Base-by-base conservation (phyloP, 2,797 vertebrate genomes). In the Oreochromis mossambicus region DNA sequence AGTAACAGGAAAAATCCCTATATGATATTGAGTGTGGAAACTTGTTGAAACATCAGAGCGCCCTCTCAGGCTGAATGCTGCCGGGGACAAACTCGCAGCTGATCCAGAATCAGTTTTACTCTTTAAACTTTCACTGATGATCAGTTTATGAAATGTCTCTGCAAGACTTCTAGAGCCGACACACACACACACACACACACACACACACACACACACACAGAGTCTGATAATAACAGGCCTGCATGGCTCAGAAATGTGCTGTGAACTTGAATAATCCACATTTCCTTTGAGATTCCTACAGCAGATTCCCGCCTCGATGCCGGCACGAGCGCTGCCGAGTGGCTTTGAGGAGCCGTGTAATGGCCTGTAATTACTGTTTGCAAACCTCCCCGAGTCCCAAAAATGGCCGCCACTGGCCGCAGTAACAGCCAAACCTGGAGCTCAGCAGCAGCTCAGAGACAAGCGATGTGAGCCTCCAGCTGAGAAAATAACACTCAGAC, bases 311-410 rank as follows among this genome's bases (percentile, higher is more conserved):
- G 58, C 78, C 21, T 29, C 15, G 14, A 9, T 63, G 55, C 75
- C 13, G 2, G 75, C 41, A 58, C 41, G 5, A n/a, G 75, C 32
- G 29, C 84, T 58, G 83, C 82, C 7, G 56, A 81, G 54, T 54
- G 80, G 55, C 79, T 90, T 81, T 83, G 79, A 91, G 41, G 48
- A 81, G 51, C 66, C 2, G 3, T 43, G 38, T 83, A 87, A 90
- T 55, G 80, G 78, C 12, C 86, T 86, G 73, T 90, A 86, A 93
- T 92, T 88, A 89, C 56, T 21, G 77, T 79, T 68, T 61, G 73
- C 4, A 5, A 54, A 81, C 78, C 52, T 84, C 38, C 66, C 54
- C 26, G 8, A 7, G 66, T 86, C 52, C 89, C 82, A 84, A 84
- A 92, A 83, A 91, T 78, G 85, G 78, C 78, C 4, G 21, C 79